Percentiles rank a stretch among this genome's conserved stretches.
These are phyloP conservation scores for Amblyjoppa fuscipennis DNA, from an alignment of 2,888 invertebrate species.

Conservation along the genomic window DNA sequence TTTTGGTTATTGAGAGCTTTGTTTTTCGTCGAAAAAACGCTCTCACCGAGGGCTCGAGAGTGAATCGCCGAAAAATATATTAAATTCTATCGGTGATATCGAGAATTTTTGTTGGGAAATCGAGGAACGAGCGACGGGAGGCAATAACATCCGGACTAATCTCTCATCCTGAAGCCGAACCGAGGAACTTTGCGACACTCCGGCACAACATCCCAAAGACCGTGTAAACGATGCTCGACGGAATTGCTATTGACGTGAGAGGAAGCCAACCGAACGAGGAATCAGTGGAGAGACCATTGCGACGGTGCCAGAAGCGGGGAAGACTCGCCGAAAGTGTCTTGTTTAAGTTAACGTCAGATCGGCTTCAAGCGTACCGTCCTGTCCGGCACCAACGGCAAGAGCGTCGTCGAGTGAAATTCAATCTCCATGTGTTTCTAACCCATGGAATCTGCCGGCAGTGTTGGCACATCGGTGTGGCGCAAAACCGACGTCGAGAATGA, in stretches of 20 bases:
- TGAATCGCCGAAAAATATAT: too few relatives aligned
- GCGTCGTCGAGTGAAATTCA: constrained; percentile 57
- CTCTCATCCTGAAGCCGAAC: neutral
- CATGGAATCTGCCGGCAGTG: neutral
- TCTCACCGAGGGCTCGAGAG: too few relatives aligned
- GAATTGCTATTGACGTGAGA: neutral
- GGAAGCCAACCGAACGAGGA: constrained; percentile 19
- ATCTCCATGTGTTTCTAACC: constrained; percentile 44
- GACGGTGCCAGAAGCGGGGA: constrained; percentile 48
- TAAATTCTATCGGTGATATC: too few relatives aligned
- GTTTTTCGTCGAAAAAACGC: too few relatives aligned
- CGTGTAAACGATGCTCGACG: constrained; percentile 31
- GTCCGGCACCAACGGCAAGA: constrained; percentile 39
- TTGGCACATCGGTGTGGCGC: neutral
- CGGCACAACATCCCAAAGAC: neutral
- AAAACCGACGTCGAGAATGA: constrained; percentile 16
- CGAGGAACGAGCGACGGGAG: neutral
- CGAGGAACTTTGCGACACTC: neutral
- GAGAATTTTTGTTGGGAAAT: too few relatives aligned
- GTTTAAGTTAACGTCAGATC: constrained; percentile 54
- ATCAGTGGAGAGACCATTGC: constrained; percentile 22
- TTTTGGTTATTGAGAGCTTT: too few relatives aligned
- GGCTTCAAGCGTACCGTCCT: constrained; percentile 9
- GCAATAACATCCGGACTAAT: neutral
- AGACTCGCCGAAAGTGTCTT: constrained; percentile 56